Percentiles rank a stretch among this genome's conserved stretches.
Conservation (phyloP, 2,113 vertebrate species). For the Glaucomys volans region DNA sequence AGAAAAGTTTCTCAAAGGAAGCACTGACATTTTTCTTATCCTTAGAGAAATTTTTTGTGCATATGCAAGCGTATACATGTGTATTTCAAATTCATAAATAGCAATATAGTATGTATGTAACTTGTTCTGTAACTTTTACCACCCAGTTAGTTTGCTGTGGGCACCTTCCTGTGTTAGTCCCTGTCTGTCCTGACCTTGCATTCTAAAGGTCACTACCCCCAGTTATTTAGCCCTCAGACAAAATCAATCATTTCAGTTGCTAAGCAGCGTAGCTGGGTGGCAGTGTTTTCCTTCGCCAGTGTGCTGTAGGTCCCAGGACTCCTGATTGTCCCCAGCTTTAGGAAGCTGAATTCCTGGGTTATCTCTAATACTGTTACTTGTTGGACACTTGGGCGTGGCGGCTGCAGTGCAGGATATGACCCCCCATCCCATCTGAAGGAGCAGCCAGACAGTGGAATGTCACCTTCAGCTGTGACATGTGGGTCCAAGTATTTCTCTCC, state of each 20-base stretch:
- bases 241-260: neutral
- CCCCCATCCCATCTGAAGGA: too few species aligned
- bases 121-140: neutral
- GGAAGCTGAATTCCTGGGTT: neutral
- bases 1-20: neutral
- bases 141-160: neutral
- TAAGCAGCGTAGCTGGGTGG: neutral
- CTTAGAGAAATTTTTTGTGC: neutral
- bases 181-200: neutral
- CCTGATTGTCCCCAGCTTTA: neutral
- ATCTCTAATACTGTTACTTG: neutral
- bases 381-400: neutral
- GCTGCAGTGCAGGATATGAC: neutral
- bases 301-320: fast-evolving
- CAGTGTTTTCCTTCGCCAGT: neutral
- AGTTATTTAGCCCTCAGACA: neutral
- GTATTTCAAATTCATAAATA: neutral
- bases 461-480: neutral
- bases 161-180: neutral
- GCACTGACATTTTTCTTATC: neutral
- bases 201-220: neutral
- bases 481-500: neutral
- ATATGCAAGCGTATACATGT: neutral
- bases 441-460: neutral
- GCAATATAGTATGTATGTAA: fast-evolving